Base-by-base conservation (phyloP, 2,113 vertebrate genomes). In the Cryptomyrus ogoouensis region DNA sequence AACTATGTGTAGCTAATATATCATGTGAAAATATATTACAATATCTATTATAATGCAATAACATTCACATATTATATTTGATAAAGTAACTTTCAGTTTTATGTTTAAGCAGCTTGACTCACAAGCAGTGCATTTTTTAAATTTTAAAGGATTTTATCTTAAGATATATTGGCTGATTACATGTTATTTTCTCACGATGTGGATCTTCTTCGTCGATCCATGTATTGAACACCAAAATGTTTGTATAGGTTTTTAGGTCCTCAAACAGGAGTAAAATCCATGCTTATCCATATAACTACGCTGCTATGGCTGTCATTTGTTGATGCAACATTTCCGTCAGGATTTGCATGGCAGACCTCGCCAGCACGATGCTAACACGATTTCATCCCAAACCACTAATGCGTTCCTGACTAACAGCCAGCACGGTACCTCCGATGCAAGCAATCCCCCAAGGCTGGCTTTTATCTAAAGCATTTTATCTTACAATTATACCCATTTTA, bases 371-470 rank as follows among this genome's bases (percentile, higher is more conserved):
- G 21, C 44, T 84, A 84, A 84, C 83, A n/a, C 44, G 44, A 46
- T 46, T 84, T 84, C 83, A 84, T 84, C 83, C 83, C 83, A 84
- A 84, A 47, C 83, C 83, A 44, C 83, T 84, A 84, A 84, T 84
- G 21, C 39, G 10, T n/a, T 84, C 44, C 19, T 47, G 44, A 47
- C 83, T 47, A 84, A 84, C 44, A 44, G 44, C 42, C 44, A 47
- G 39, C 44, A 47, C 24, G 24, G 9, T n/a, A 84, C 42, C 42
- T 84, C 39, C 39, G 42, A 47, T 47, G 83, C 35, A 24, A 84
- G 83, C 39, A 47, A 84, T 84, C 21, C 83, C 46, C 7, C 39
- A 42, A 19, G 44, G 39, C 8, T 84, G 83, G 19, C 83, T 84
- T 84, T 46, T 84, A 84, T 84, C 42, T 44, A 47, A 47, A 84